phyloP scores from a whole-genome alignment of 37 sponge, comb jelly and placozoan species.

The Aphrocallistes beatrix region DNA sequence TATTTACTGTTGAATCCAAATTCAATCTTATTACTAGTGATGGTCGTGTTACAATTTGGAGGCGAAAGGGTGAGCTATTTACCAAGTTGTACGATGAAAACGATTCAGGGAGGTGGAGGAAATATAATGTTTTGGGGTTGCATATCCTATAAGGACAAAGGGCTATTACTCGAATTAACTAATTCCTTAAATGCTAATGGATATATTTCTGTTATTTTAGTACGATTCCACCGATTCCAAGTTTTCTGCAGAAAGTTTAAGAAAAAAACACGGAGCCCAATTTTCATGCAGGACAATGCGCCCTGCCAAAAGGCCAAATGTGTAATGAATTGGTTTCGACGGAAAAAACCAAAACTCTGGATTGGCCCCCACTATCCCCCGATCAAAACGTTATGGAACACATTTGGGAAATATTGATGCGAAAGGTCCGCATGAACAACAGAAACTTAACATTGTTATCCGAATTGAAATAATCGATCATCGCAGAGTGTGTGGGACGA shows the following conservation, averaged over 20 bases:
- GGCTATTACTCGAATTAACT: background rate
- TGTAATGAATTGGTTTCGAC: background rate
- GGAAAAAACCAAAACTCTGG: background rate
- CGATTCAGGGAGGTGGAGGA: background rate
- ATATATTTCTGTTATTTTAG: background rate
- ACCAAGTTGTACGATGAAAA: background rate
- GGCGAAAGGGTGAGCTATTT: background rate
- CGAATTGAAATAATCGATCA: background rate
- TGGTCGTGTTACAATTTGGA: background rate
- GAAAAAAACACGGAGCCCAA: background rate
- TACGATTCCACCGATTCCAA: background rate
- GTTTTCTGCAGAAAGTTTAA: background rate
- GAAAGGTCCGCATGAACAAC: background rate
- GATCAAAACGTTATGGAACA: background rate
- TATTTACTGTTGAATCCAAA: background rate
- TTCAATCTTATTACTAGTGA: background rate
- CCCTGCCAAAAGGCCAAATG: background rate
- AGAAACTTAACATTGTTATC: background rate
- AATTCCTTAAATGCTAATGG: background rate
- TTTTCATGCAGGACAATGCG: background rate
- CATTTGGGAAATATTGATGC: background rate
- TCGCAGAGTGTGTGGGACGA: background rate
- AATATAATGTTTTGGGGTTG: background rate
- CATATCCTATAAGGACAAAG: background rate
- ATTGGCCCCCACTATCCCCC: background rate